Conservation (phyloP, 2,113 vertebrate genomes). For the Tyrannus savana region DNA sequence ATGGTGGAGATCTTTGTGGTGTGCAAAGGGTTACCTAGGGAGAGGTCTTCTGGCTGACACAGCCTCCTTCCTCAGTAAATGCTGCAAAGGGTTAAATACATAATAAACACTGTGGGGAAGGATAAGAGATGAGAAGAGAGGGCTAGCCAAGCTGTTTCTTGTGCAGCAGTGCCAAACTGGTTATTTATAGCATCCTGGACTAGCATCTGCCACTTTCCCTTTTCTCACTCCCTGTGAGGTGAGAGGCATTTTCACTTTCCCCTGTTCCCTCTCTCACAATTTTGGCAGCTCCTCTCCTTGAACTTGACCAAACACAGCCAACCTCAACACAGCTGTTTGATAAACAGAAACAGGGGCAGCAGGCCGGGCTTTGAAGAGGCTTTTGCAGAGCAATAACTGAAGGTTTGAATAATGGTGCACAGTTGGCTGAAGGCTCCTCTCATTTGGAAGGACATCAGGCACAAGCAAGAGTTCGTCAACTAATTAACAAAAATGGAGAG, state of each 20-base stretch:
- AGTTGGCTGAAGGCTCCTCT: constrained; percentile 52
- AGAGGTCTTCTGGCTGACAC: neutral
- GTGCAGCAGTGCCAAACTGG: constrained; percentile 40
- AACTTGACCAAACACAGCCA: constrained; percentile 49
- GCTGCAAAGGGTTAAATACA: constrained; percentile 46
- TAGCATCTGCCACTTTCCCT: constrained; percentile 54
- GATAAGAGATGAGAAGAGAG: constrained; percentile 7
- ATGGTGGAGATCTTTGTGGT: neutral
- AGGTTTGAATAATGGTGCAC: constrained; percentile 31
- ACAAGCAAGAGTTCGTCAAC: constrained; percentile 45
- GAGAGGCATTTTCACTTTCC: constrained; percentile 55
- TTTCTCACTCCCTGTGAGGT: constrained; percentile 57
- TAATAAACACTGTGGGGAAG: constrained; percentile 38
- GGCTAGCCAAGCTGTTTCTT: constrained; percentile 45
- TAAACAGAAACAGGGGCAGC: constrained; percentile 67
- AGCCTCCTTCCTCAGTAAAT: neutral
- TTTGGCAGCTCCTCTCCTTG: constrained; percentile 54
- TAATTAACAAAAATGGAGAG: constrained; percentile 69
- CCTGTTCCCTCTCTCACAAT: constrained; percentile 41
- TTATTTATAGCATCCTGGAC: constrained; percentile 68
- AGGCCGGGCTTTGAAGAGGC: constrained; percentile 55
- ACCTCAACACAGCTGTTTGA: constrained; percentile 70
- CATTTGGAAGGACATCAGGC: constrained; percentile 60
- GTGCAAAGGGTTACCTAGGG: neutral
- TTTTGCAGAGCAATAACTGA: constrained; percentile 45